phyloP scores from a whole-genome alignment of 2,113 vertebrate genomes.

The Trochalopteron elliotii region DNA sequence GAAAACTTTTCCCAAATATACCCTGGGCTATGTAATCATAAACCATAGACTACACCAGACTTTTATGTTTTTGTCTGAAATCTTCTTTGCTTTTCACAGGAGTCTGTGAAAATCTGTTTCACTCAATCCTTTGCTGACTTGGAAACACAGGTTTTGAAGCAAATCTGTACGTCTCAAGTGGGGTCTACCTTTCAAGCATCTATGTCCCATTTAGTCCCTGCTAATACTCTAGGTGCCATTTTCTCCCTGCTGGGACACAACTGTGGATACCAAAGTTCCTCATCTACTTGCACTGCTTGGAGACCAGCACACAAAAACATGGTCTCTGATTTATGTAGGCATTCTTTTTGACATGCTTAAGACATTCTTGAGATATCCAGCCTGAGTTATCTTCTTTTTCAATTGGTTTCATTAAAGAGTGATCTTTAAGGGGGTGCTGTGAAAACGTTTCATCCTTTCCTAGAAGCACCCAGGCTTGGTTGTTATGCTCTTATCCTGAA shows the following conservation, averaged over 20 bases:
- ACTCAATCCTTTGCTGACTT: neutral
- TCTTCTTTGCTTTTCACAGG: neutral
- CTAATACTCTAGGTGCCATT: neutral
- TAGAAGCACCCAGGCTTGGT: neutral
- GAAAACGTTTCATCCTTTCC: neutral
- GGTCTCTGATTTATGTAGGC: neutral
- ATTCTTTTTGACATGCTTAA: neutral
- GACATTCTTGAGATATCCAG: neutral
- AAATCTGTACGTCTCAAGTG: neutral
- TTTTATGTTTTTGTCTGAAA: neutral
- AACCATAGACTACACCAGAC: neutral
- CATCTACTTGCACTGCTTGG: neutral
- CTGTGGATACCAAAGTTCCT: neutral
- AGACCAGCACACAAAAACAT: neutral
- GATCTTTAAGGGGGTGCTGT: neutral
- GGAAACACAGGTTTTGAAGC: neutral
- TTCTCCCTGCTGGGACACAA: neutral
- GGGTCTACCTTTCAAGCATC: neutral
- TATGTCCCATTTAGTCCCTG: neutral
- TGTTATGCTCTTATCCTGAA: neutral
- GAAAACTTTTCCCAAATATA: neutral
- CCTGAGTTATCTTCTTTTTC: neutral
- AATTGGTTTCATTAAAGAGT: neutral
- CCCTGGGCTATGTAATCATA: neutral
- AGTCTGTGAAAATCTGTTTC: neutral